These are phyloP conservation scores for Metacarcinus magister DNA, from an alignment of 2,888 invertebrate genomes.

Conservation along the genomic window DNA sequence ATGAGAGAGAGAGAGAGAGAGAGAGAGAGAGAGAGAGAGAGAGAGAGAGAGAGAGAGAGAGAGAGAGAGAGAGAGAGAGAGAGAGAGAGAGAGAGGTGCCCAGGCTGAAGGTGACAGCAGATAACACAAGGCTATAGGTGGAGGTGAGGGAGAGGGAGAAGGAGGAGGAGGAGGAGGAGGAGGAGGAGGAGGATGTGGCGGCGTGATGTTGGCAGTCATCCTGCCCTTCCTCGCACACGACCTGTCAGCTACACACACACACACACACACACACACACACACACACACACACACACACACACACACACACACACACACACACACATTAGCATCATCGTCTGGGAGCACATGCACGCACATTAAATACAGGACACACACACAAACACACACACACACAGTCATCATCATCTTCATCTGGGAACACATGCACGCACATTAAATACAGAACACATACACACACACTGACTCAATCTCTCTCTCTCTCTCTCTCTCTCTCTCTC, in stretches of 20 bases:
- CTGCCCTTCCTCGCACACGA: slow-evolving; percentile 64
- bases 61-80: slow-evolving; percentile 58
- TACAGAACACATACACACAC: neutral
- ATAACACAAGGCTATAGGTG: neutral
- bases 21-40: slow-evolving; percentile 63
- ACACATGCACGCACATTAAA: neutral
- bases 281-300: neutral
- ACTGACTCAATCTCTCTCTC: too few species aligned
- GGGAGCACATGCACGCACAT: neutral
- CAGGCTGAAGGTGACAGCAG: neutral
- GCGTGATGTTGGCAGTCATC: slow-evolving; percentile 42
- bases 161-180: neutral
- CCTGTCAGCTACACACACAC: slow-evolving; percentile 44
- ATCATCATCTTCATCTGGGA: neutral
- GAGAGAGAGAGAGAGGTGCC: slow-evolving; percentile 40
- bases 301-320: slow-evolving; percentile 48
- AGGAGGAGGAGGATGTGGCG: slow-evolving; percentile 34
- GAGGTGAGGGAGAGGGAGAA: slow-evolving; percentile 22
- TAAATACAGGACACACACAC: neutral
- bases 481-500: too few species aligned
- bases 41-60: slow-evolving; percentile 63
- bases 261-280: neutral
- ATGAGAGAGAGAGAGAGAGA: slow-evolving; percentile 55
- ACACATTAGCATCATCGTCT: neutral
- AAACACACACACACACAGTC: neutral